Evolutionary conservation across 1,140 invertebrate species (phyloP).

Genomic region (Microplitis demolitor): DNA sequence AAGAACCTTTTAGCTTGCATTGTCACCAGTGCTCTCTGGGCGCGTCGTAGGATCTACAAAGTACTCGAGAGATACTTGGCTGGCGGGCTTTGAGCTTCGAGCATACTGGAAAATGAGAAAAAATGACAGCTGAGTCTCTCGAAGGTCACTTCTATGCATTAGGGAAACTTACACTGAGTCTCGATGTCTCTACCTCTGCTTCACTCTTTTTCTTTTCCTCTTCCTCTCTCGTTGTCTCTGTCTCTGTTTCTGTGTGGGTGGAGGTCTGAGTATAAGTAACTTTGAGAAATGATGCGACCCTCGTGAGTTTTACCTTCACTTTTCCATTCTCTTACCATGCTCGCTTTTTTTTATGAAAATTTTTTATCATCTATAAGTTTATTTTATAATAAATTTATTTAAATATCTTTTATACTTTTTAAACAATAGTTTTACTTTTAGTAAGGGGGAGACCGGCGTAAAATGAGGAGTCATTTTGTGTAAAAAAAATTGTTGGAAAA

Average conservation of each 20-base stretch:
- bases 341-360: neutral
- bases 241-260: no score
- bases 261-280: neutral
- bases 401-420: no score
- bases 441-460: no score
- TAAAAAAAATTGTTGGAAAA: no score
- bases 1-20: neutral
- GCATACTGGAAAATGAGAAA: conserved; percentile 24
- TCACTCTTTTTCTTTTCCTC: no score
- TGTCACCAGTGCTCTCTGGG: neutral
- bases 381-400: no score
- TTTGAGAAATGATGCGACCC: conserved; percentile 13
- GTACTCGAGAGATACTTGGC: neutral
- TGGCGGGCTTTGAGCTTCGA: no score
- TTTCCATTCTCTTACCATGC: neutral
- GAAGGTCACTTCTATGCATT: conserved; percentile 27
- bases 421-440: no score
- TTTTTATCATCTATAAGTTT: no score
- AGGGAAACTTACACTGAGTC: neutral
- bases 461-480: no score
- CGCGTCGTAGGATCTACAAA: neutral
- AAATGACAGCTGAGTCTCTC: conserved; percentile 23
- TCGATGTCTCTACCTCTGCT: no score
- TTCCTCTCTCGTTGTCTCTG: no score
- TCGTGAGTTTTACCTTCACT: neutral